Evolutionary conservation across 2,797 vertebrate species (phyloP).

Genomic region (Pangasius krempfi): DNA sequence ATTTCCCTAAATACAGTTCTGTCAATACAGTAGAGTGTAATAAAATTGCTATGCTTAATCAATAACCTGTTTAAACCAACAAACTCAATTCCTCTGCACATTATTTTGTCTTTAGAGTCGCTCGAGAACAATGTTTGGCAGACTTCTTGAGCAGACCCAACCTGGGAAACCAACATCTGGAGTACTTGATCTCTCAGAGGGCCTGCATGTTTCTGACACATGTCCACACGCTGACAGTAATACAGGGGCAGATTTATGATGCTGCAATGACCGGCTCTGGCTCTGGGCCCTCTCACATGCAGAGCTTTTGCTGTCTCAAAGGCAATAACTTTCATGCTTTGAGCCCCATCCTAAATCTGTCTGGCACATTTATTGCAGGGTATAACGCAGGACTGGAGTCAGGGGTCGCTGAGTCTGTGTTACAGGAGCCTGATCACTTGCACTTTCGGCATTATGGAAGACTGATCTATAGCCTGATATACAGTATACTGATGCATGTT

Average conservation of each 20-base stretch:
- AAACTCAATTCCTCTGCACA: slow-evolving; percentile 1
- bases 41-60: slow-evolving; percentile 1
- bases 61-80: slow-evolving; percentile 6
- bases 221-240: slow-evolving; percentile 57
- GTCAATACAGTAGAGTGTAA: not conserved
- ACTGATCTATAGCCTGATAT: slow-evolving; percentile 8
- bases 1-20: not conserved
- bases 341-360: slow-evolving; percentile 65
- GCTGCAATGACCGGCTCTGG: slow-evolving; percentile 37
- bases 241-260: slow-evolving; percentile 54
- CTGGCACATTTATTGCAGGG: slow-evolving; percentile 67
- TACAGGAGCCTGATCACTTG: slow-evolving; percentile 30
- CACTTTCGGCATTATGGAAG: not conserved
- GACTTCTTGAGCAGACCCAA: slow-evolving; percentile 43
- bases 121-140: slow-evolving; percentile 38
- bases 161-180: slow-evolving; percentile 59
- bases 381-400: slow-evolving; percentile 60
- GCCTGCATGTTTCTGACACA: slow-evolving; percentile 56
- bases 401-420: slow-evolving; percentile 14
- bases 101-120: not conserved
- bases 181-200: slow-evolving; percentile 50
- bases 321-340: slow-evolving; percentile 56
- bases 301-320: slow-evolving; percentile 59
- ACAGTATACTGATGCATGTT: not conserved
- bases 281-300: slow-evolving; percentile 53